Percentiles rank a stretch among this genome's conserved stretches.
Evolutionary conservation across 2,888 invertebrate genomes (phyloP).

Genomic region (Rotaria macrura): DNA sequence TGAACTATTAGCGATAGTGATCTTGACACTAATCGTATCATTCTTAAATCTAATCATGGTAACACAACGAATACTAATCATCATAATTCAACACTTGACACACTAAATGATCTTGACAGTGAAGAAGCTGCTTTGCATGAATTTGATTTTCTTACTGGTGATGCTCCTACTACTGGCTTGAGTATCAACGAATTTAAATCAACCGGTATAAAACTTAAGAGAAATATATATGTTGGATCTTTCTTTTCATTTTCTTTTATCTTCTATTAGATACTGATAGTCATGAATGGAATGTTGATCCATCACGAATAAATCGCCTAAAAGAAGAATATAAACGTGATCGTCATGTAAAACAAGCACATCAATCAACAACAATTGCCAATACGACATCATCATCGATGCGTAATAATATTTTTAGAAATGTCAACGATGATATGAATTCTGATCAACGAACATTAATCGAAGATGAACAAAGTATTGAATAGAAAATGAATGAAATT

Average conservation of each 20-base stretch:
- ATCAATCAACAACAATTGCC: not conserved
- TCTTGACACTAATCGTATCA: not conserved
- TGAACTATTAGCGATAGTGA: not conserved
- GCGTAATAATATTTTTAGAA: not conserved
- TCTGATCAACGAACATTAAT: not conserved
- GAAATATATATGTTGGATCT: constrained; percentile 37
- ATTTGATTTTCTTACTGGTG: constrained; percentile 9
- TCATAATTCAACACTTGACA: not conserved
- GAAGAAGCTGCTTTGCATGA: constrained; percentile 20
- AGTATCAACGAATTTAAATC: constrained; percentile 39
- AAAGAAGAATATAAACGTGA: constrained; percentile 51
- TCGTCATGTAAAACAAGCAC: constrained; percentile 35
- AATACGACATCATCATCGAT: not conserved
- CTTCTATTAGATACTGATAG: constrained; percentile 36
- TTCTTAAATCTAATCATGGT: not conserved
- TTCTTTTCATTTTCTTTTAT: too few relatives aligned
- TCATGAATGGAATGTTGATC: constrained; percentile 50
- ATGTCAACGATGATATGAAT: not conserved
- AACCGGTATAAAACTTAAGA: constrained; percentile 19
- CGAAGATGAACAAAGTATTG: not conserved
- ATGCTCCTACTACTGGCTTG: not conserved
- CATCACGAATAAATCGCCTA: constrained; percentile 48
- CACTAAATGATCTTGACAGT: not conserved
- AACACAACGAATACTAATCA: not conserved
- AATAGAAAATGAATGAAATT: not conserved